Evolutionary conservation across 2,797 vertebrate species (phyloP).

Genomic region (Rhinella marina): DNA sequence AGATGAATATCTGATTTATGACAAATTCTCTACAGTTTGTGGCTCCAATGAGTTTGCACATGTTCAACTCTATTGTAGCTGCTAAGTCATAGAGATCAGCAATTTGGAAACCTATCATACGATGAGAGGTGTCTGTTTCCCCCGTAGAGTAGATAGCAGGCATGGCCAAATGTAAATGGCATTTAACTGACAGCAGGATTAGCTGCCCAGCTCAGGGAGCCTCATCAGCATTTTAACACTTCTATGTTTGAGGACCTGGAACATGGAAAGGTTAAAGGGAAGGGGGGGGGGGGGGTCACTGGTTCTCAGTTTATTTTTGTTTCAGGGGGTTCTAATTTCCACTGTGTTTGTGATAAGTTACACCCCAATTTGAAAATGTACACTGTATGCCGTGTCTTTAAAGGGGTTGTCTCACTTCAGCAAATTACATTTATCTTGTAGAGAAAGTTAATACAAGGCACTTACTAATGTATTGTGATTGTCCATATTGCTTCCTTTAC

Average conservation of each 20-base stretch:
- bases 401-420: no score
- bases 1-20: background rate
- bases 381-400: background rate
- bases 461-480: no score
- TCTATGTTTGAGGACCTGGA: slow-evolving; percentile 30
- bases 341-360: slow-evolving; percentile 31
- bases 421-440: no score
- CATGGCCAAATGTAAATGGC: slow-evolving; percentile 45
- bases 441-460: no score
- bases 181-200: slow-evolving; percentile 47
- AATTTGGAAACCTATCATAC: background rate
- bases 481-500: no score
- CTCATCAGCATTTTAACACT: slow-evolving; percentile 48
- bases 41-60: background rate
- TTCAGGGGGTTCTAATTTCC: slow-evolving; percentile 54
- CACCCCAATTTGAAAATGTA: background rate
- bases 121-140: slow-evolving; percentile 17
- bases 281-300: slow-evolving; percentile 21
- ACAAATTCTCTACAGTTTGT: background rate
- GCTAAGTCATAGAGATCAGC: background rate
- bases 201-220: slow-evolving; percentile 1
- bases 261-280: slow-evolving; percentile 55
- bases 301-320: slow-evolving; percentile 52
- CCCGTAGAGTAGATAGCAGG: slow-evolving; percentile 25
- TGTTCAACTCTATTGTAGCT: background rate